Percentiles rank a stretch among this genome's conserved stretches.
Conservation (phyloP, 2,797 vertebrate genomes). For the Melopsittacus undulatus region DNA sequence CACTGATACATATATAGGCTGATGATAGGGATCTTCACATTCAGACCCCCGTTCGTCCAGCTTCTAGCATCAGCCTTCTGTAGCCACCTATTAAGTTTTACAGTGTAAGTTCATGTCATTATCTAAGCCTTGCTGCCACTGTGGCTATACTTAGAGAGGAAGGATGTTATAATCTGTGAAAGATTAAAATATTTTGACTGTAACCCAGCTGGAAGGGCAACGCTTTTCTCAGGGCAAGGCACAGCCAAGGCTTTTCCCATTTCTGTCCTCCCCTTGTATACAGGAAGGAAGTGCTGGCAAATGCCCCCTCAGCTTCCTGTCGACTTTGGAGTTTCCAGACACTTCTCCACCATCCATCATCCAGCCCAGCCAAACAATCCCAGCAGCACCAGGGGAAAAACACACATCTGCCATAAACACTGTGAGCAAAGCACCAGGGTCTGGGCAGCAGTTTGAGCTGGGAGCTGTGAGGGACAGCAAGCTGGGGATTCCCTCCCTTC, state of each 20-base stretch:
- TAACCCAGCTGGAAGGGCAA: slow-evolving; percentile 53
- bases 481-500: background rate
- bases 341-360: slow-evolving; percentile 49
- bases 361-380: background rate
- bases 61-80: background rate
- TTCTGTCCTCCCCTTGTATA: slow-evolving; percentile 18
- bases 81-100: background rate
- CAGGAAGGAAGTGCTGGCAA: slow-evolving; percentile 68
- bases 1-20: background rate
- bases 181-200: slow-evolving; percentile 59
- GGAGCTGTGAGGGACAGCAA: background rate
- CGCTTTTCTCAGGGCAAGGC: slow-evolving; percentile 44
- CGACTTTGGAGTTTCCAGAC: slow-evolving; percentile 20
- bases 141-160: slow-evolving; percentile 53
- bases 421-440: background rate
- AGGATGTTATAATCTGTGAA: slow-evolving; percentile 54
- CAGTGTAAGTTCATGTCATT: background rate
- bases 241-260: slow-evolving; percentile 53
- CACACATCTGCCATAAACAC: background rate
- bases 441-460: background rate
- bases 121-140: background rate
- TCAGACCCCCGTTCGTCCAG: background rate
- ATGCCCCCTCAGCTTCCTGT: slow-evolving; percentile 54
- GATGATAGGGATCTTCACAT: background rate
- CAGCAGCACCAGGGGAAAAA: background rate